Base-by-base conservation (phyloP, 2,113 vertebrate species). In the Larimichthys crocea region DNA sequence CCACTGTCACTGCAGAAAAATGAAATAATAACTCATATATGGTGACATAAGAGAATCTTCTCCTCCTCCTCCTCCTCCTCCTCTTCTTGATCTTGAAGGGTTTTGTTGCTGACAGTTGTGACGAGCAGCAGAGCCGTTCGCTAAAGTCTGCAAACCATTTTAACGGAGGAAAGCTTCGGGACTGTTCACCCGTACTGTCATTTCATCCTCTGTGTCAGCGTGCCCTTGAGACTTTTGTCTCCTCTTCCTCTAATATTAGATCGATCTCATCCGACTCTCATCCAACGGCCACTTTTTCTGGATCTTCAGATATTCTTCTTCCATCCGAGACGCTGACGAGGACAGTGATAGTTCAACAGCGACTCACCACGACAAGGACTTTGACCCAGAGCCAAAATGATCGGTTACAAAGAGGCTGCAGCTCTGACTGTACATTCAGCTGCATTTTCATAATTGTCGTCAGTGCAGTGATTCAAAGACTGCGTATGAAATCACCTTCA, bases 381-480 rank as follows among this genome's bases (percentile, higher is more conserved):
- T 44, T 64, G 50, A 73, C 15, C 2, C 11, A 9, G 29, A 76
- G 76, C 72, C 66, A 80, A 29, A 1, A 15, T 5, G 11, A 78
- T 53, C 15, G 14, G 22, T 60, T 5, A 76, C 15, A 52, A 64
- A 71, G 12, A 67, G n/a, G 40, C 61, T 57, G 72, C 76, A 76
- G 65, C 77, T 48, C 17, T 17, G 46, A 55, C 66, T 65, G n/a
- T 11, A 24, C 44, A 76, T 85, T 24, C 26, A 55, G 10, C 29
- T 46, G 2, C 44, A 50, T 57, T 79, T 74, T 59, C 70, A 26
- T 76, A 71, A 80, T 35, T 60, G 46, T 2, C 20, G 11, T 78
- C 20, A 31, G 64, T 42, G 42, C 14, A 16, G 9, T 26, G 31
- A 44, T 53, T 17, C 22, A 16, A 1, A 29, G 52, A 46, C 31